Evolutionary conservation across 1,140 invertebrate species (phyloP), one percentile per base, ranked within the genome.

Genomic region (Drosophila pectinifera): DNA sequence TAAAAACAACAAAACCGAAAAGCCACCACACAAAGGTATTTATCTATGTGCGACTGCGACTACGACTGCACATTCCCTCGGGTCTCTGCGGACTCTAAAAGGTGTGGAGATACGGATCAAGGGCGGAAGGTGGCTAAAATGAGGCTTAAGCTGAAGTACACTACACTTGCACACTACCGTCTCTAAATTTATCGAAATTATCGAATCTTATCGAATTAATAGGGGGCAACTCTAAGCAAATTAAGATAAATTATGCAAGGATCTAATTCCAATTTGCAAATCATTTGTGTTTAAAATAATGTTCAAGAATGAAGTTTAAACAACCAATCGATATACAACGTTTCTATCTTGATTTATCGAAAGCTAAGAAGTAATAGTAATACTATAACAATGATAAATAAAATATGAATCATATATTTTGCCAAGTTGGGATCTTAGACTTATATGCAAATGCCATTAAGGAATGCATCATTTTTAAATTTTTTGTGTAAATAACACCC

Each of bases 31-130:
- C 5, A 49, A 70, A 64, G 65, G 61, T 58, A 64, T 78, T 82
- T 86, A 84, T 84, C 81, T 84, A 80, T 64, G 31, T 38, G 67
- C 20, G 13, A 46, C 11, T 39, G 63, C 31, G 4, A 63, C 36
- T 28, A 28, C 28, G 28, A 28, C 7, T 63, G 38, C 59, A 63
- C 31, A 59, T 51, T 70, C 41, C 64, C 48, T n/a, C 34, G 56
- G 64, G 48, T 31, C 41, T 31, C 41, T 55, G 7, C 14, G 28
- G 42, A n/a, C 67, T 68, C 64, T 31, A 45, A 69, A 55, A 69
- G 48, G 63, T 28, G 26, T 13, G 18, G 13, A 74, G 53, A 72
- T 62, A 63, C 24, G 22, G 41, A 73, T 73, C 68, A 41, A 73
- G 14, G 36, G 22, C 31, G 42, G 36, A 39, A 69, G 65, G 65